These are phyloP conservation scores for Drosophila biarmipes DNA, from an alignment of 1,140 invertebrate species.

Conservation along the genomic window DNA sequence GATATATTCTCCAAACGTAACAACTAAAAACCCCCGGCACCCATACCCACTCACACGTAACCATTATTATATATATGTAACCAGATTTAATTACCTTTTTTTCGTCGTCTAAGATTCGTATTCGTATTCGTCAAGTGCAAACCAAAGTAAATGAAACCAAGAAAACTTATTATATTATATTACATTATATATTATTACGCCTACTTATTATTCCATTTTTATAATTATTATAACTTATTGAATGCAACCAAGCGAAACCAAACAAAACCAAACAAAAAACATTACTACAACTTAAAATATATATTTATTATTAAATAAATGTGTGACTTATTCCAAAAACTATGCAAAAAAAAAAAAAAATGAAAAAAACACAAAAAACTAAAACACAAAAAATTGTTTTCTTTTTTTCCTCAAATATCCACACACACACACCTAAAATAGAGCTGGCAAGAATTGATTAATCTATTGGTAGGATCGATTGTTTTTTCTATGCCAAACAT, in stretches of 20 bases:
- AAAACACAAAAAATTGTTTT: conserved; percentile 67
- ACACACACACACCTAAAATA: conserved; percentile 17
- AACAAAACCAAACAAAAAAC: conserved; percentile 21
- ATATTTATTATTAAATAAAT: conserved; percentile 78
- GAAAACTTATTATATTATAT: conserved; percentile 78
- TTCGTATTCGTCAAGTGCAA: conserved; percentile 71
- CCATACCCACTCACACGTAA: conserved; percentile 28
- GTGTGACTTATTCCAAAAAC: conserved; percentile 77
- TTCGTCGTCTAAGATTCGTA: conserved; percentile 74
- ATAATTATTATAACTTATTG: conserved; percentile 81
- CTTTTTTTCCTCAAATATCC: conserved; percentile 42
- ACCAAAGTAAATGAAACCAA: conserved; percentile 62
- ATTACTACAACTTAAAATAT: conserved; percentile 51
- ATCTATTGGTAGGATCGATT: not conserved
- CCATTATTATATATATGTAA: conserved; percentile 62
- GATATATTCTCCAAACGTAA: conserved; percentile 29
- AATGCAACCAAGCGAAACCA: conserved; percentile 55
- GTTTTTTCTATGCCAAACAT: not conserved
- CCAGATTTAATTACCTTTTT: conserved; percentile 60
- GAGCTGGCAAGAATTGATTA: not conserved
- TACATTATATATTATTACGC: conserved; percentile 81
- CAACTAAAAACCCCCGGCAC: conserved; percentile 35
- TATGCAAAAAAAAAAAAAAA: conserved; percentile 59
- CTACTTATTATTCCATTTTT: conserved; percentile 83
- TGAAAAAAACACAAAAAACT: conserved; percentile 53